These are phyloP conservation scores for Xestia sexstrigata DNA, from an alignment of 2,888 invertebrate species.

Conservation along the genomic window DNA sequence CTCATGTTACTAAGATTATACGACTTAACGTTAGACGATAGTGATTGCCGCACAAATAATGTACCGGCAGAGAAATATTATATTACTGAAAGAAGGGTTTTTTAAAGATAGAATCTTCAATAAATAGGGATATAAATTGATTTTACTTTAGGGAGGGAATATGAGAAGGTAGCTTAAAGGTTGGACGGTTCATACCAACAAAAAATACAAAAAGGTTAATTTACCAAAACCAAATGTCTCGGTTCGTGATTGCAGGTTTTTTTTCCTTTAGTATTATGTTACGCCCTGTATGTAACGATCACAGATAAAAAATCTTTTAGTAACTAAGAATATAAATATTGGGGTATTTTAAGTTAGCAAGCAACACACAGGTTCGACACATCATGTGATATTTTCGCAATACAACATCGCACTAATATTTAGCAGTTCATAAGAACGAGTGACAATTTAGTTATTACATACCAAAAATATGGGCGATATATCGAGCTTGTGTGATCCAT, in stretches of 20 bases:
- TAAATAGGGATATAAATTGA: slow-evolving; percentile 17
- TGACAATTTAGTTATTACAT: neutral
- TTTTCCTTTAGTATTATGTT: slow-evolving; percentile 17
- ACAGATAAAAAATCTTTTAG: slow-evolving; percentile 54
- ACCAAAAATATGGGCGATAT: slow-evolving; percentile 1
- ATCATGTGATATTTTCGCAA: neutral
- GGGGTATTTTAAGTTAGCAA: neutral
- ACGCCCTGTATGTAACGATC: slow-evolving; percentile 62
- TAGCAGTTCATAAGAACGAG: neutral
- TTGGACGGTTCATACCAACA: slow-evolving; percentile 53
- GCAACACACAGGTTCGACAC: neutral
- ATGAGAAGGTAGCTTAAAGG: slow-evolving; percentile 9
- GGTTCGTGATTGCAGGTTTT: slow-evolving; percentile 4
- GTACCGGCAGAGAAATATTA: neutral
- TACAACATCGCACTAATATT: neutral
- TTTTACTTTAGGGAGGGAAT: slow-evolving; percentile 34
- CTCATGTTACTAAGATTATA: slow-evolving; percentile 17
- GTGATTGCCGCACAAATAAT: neutral
- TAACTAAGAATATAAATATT: slow-evolving; percentile 35
- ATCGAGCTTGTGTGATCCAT: neutral
- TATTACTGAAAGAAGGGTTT: neutral
- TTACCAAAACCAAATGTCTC: neutral
- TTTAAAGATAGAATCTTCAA: slow-evolving; percentile 19
- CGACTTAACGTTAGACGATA: neutral
- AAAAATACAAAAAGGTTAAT: slow-evolving; percentile 12